Evolutionary conservation across 1,140 invertebrate genomes (phyloP).

Genomic region (Calycopis cecrops): DNA sequence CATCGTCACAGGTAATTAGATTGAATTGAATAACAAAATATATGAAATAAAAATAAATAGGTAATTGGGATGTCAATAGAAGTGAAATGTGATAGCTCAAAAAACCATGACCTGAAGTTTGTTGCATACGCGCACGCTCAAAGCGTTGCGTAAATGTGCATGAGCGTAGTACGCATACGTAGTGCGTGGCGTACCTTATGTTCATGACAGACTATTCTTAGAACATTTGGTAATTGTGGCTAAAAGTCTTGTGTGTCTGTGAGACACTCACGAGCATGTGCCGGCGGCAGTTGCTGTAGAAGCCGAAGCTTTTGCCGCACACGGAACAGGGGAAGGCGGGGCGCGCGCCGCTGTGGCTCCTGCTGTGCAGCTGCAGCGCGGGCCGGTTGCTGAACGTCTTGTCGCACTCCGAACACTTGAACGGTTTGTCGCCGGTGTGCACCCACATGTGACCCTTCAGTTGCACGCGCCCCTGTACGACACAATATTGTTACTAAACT

Average conservation of each 20-base stretch:
- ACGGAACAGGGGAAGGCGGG: conserved; percentile 50
- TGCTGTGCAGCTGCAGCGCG: no score
- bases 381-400: conserved; percentile 25
- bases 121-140: no score
- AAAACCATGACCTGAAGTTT: no score
- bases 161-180: no score
- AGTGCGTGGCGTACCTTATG: no score
- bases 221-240: background rate
- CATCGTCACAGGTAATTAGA: background rate
- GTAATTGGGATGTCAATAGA: no score
- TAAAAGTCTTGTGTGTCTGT: background rate
- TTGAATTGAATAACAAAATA: no score
- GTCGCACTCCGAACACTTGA: conserved; percentile 50
- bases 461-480: conserved; percentile 45
- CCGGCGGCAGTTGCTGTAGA: conserved; percentile 50
- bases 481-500: background rate
- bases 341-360: conserved; percentile 35
- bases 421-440: conserved; percentile 52
- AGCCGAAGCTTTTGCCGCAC: conserved; percentile 60
- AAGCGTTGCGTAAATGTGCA: no score
- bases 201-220: no score
- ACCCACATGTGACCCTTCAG: conserved; percentile 64
- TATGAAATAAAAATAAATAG: no score
- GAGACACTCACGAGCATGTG: conserved; percentile 62
- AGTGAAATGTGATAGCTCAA: no score